A percentile compares a stretch with the other conserved stretches of the same genome.
Conservation (phyloP, 2,113 vertebrate genomes). For the Girardinichthys multiradiatus region DNA sequence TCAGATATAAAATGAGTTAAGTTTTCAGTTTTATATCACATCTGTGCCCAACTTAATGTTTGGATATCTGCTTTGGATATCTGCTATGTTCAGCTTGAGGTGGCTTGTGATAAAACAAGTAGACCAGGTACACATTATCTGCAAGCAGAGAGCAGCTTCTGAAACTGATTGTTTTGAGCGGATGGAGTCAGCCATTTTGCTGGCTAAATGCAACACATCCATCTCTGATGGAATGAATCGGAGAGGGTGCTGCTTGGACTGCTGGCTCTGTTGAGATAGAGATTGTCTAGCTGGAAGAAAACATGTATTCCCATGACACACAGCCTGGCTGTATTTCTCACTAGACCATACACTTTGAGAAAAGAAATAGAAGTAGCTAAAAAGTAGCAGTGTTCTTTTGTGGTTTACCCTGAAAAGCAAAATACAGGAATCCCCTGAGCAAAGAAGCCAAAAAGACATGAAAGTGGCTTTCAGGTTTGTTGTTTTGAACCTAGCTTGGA, state of each 20-base stretch:
- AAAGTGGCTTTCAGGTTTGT: conserved; percentile 60
- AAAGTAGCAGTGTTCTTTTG: conserved; percentile 15
- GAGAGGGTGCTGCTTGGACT: neutral
- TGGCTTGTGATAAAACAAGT: neutral
- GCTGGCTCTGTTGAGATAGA: conserved; percentile 3
- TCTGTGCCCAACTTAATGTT: neutral
- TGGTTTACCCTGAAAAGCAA: conserved; percentile 9
- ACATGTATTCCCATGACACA: neutral
- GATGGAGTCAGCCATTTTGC: neutral
- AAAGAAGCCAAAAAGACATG: conserved; percentile 51
- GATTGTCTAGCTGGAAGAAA: conserved; percentile 7
- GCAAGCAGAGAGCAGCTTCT: neutral
- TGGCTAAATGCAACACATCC: conserved; percentile 4
- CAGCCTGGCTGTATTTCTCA: conserved; percentile 12
- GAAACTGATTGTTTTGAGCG: neutral
- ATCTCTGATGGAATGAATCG: conserved; percentile 9
- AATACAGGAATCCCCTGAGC: conserved; percentile 28
- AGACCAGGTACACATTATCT: neutral
- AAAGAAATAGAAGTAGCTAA: conserved; percentile 25
- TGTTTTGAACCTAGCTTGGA: conserved; percentile 30
- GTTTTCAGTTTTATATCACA: neutral
- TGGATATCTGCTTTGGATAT: no score
- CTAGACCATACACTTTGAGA: conserved; percentile 12
- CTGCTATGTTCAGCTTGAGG: neutral
- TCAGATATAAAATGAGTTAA: no score